Evolutionary conservation across 2,888 invertebrate species (phyloP).

Genomic region (Epinotia demarniana): DNA sequence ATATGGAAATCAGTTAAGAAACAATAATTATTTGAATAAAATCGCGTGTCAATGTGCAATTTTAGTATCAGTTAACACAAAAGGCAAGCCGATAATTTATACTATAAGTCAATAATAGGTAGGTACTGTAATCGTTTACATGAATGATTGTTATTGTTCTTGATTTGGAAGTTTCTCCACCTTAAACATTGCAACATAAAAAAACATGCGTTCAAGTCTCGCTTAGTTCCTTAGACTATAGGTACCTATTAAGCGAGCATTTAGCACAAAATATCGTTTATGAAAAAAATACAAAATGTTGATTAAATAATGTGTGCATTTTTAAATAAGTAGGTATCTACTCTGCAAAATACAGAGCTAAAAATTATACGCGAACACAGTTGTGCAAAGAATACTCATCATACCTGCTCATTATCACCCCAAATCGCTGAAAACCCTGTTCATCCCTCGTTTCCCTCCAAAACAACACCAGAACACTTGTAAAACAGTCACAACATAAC

Average conservation of each 20-base stretch:
- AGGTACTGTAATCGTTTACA: neutral
- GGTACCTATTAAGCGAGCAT: too few species aligned
- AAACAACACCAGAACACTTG: conserved; percentile 55
- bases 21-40: neutral
- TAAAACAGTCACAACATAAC: conserved; percentile 60
- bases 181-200: neutral
- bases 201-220: too few species aligned
- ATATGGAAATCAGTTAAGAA: conserved; percentile 1
- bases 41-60: conserved; percentile 8
- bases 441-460: conserved; percentile 64
- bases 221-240: too few species aligned
- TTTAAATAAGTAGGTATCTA: too few species aligned
- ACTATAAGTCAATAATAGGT: neutral
- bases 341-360: too few species aligned
- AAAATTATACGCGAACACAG: too few species aligned
- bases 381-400: neutral
- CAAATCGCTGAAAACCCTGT: conserved; percentile 31
- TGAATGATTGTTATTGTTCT: neutral
- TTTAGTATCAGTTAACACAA: conserved; percentile 14
- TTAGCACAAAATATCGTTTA: too few species aligned
- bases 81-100: conserved; percentile 3
- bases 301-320: too few species aligned
- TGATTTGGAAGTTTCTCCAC: neutral
- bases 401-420: conserved; percentile 40
- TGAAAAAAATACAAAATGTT: too few species aligned